phyloP scores from a whole-genome alignment of 2,113 vertebrate species.

The Melanotaenia duboulayi region DNA sequence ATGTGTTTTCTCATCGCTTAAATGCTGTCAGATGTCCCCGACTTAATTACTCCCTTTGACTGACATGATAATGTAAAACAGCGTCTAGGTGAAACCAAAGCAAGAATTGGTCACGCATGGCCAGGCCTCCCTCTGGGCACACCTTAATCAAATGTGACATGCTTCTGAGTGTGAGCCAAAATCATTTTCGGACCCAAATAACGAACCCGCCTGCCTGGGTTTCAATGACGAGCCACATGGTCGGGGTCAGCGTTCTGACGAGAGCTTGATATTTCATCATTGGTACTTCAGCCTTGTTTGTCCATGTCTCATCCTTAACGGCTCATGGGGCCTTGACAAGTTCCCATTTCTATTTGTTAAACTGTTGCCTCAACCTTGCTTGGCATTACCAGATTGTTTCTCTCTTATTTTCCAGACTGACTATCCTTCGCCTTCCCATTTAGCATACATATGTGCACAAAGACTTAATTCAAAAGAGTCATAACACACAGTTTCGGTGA shows the following conservation, averaged over 20 bases:
- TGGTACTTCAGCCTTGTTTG: conserved; percentile 43
- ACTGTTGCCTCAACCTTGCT: conserved; percentile 46
- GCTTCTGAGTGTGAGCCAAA: conserved; percentile 67
- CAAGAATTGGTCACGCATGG: conserved; percentile 72
- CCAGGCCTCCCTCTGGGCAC: conserved; percentile 56
- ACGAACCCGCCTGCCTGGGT: conserved; percentile 37
- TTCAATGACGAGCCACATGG: conserved; percentile 46
- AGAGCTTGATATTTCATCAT: conserved; percentile 62
- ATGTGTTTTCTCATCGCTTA: conserved; percentile 67
- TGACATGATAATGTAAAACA: conserved; percentile 79
- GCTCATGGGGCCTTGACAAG: conserved; percentile 20
- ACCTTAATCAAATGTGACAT: conserved; percentile 77
- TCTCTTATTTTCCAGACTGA: conserved; percentile 6
- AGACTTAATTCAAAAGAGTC: conserved; percentile 58
- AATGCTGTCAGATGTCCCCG: conserved; percentile 59
- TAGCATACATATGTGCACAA: conserved; percentile 48
- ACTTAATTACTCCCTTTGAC: conserved; percentile 72
- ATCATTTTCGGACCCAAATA: conserved; percentile 64
- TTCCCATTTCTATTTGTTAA: conserved; percentile 51
- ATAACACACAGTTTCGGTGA: conserved; percentile 56
- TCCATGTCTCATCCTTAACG: conserved; percentile 42
- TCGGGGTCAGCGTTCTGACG: conserved; percentile 40
- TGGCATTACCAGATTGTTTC: conserved; percentile 15
- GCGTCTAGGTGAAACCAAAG: conserved; percentile 73
- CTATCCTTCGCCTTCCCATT: conserved; percentile 9